Evolutionary conservation across 2,888 invertebrate species (phyloP), one percentile per base, ranked within the genome.

Genomic region (Gandaritis pyraliata): DNA sequence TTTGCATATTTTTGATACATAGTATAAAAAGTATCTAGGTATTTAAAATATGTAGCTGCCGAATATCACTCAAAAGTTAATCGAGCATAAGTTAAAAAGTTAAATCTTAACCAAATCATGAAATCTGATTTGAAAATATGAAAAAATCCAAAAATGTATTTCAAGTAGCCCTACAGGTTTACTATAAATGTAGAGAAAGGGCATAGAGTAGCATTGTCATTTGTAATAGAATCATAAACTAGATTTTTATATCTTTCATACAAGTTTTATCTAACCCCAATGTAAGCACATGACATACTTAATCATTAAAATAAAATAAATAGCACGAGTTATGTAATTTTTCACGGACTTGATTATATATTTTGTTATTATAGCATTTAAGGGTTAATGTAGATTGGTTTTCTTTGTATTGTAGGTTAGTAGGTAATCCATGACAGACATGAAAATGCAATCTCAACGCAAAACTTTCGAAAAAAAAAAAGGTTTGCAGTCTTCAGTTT

Each of bases 271-370:
- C 67, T 78, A 78, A 82, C 77, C 78, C 48, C 79, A 79, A 73
- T 79, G 75, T 77, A 77, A 74, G 84, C 88, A 88, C 88, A 79
- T 77, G 74, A 72, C 72, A 76, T 74, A 74, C 82, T 83, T 82
- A 79, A 82, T 80, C 78, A 82, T 85, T 83, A 80, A 81, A 80
- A 80, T 85, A 33, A 8, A 33, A 33, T 77, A 85, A 82, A 43
- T 16, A 66, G 91, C 91, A 91, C 91, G 84, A 91, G 91, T 91
- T 91, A 91, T 81, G 83, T 88, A 89, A 83, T 80, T 78, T 33
- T 52, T 85, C 91, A 91, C 91, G 82, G 81, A 82, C 82, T 87
- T 83, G 88, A 87, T 88, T 91, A 88, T 90, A 86, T 88, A 85
- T 90, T 91, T 85, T 88, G 89, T 90, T 91, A 88, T 75, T 80